Evolutionary conservation across 1,140 invertebrate genomes (phyloP).

Genomic region (Caenorhabditis briggsae): DNA sequence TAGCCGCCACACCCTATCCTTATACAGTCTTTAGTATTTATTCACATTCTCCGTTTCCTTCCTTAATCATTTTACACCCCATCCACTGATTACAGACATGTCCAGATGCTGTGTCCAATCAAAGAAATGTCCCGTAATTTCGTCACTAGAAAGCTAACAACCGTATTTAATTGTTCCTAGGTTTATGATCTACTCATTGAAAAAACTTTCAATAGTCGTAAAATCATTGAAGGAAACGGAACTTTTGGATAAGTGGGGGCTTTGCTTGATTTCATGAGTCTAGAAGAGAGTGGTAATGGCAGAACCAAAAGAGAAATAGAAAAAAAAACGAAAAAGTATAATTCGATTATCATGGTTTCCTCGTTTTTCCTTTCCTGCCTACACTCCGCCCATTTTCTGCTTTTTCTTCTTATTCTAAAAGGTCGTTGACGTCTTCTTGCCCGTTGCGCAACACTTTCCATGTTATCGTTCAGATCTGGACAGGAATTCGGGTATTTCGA

Average conservation of each 20-base stretch:
- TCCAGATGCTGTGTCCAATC: background rate
- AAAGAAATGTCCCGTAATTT: background rate
- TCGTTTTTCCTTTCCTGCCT: background rate
- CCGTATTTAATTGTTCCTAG: slow-evolving; percentile 15
- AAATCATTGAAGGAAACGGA: background rate
- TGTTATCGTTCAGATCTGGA: slow-evolving; percentile 20
- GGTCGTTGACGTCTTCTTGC: slow-evolving; percentile 42
- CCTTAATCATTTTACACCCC: slow-evolving; percentile 7
- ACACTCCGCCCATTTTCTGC: background rate
- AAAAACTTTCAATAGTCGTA: background rate
- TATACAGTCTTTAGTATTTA: background rate
- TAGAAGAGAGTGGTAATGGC: background rate
- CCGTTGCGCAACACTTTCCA: slow-evolving; percentile 42
- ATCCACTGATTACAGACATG: slow-evolving; percentile 50
- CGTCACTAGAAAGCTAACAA: slow-evolving; percentile 5
- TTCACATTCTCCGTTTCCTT: background rate
- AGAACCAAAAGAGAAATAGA: background rate
- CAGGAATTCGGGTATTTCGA: slow-evolving; percentile 53
- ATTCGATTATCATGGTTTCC: slow-evolving; percentile 53
- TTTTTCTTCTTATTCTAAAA: slow-evolving; percentile 22
- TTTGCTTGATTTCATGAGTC: background rate
- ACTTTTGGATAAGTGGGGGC: background rate
- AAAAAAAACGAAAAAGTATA: slow-evolving; percentile 40
- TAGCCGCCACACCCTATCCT: background rate
- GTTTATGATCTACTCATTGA: slow-evolving; percentile 13